Evolutionary conservation across 2,888 invertebrate species (phyloP).

Genomic region (Hypomecis punctinalis): DNA sequence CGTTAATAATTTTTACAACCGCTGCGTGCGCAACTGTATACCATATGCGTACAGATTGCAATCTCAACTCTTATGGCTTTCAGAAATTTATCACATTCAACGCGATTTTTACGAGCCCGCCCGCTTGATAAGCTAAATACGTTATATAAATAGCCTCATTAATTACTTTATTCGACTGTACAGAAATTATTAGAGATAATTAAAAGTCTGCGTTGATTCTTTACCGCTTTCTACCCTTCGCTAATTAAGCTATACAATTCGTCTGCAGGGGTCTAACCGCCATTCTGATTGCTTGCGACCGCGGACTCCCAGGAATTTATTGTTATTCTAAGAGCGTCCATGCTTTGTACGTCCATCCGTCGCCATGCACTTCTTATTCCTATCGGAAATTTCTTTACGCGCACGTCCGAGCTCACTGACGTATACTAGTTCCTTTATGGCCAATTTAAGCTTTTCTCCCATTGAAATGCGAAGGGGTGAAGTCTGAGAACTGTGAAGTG

Average conservation of each 20-base stretch:
- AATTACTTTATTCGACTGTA: constrained; percentile 41
- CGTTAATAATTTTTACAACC: constrained; percentile 60
- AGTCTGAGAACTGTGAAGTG: constrained; percentile 33
- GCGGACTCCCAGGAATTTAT: constrained; percentile 56
- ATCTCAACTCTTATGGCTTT: constrained; percentile 55
- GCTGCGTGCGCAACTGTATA: constrained; percentile 59
- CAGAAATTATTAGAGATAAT: constrained; percentile 54
- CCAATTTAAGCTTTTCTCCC: constrained; percentile 58
- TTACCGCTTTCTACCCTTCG: constrained; percentile 51
- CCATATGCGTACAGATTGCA: constrained; percentile 71
- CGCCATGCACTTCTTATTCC: constrained; percentile 67
- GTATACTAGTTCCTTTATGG: constrained; percentile 58
- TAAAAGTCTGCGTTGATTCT: constrained; percentile 52
- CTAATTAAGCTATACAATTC: constrained; percentile 75
- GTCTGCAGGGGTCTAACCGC: constrained; percentile 61
- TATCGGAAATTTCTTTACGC: constrained; percentile 60
- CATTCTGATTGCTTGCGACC: constrained; percentile 67
- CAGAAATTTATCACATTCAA: constrained; percentile 52
- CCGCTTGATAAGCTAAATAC: constrained; percentile 51
- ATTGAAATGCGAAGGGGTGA: constrained; percentile 55
- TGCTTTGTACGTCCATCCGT: constrained; percentile 68
- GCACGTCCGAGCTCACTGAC: constrained; percentile 55
- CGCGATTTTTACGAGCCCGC: constrained; percentile 34
- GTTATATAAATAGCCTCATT: constrained; percentile 57
- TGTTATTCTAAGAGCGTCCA: constrained; percentile 68